These are phyloP conservation scores for Oncopodura yosiiana DNA, from an alignment of 1,140 invertebrate genomes.

Conservation along the genomic window DNA sequence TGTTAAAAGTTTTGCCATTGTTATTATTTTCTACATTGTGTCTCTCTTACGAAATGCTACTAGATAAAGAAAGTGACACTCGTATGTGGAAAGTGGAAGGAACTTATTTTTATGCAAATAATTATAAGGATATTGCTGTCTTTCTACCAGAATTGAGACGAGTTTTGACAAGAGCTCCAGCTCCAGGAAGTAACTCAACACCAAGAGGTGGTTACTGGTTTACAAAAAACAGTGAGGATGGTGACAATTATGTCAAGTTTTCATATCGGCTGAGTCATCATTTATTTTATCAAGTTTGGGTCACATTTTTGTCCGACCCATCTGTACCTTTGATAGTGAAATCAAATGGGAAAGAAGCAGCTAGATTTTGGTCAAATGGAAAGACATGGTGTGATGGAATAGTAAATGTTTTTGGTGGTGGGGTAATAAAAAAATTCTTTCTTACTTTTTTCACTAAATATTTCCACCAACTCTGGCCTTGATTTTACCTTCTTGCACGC, in stretches of 20 bases:
- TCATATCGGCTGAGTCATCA: conserved; percentile 8
- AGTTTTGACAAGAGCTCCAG: not conserved
- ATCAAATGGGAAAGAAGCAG: conserved; percentile 5
- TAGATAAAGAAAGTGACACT: not conserved
- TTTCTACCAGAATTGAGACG: conserved; percentile 4
- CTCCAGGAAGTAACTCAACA: not conserved
- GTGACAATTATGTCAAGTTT: conserved; percentile 4
- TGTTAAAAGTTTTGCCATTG: not conserved
- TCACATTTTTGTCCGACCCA: conserved; percentile 11
- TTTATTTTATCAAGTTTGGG: conserved; percentile 13
- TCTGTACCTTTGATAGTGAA: conserved; percentile 3
- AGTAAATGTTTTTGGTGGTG: too few species aligned
- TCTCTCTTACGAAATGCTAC: not conserved
- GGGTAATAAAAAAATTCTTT: too few species aligned
- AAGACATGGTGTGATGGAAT: conserved; percentile 26
- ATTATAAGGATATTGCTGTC: not conserved
- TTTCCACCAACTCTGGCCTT: too few species aligned
- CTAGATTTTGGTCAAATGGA: conserved; percentile 20
- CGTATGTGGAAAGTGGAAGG: not conserved
- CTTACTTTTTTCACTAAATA: too few species aligned
- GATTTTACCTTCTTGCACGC: too few species aligned
- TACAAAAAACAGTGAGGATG: conserved; percentile 5
- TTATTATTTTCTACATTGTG: not conserved
- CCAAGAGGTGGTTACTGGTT: conserved; percentile 10
- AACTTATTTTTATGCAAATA: not conserved